A percentile compares a stretch with the other conserved stretches of the same genome.
Evolutionary conservation across 2,888 invertebrate genomes (phyloP).

Genomic region (Scelioninae gen. 1): DNA sequence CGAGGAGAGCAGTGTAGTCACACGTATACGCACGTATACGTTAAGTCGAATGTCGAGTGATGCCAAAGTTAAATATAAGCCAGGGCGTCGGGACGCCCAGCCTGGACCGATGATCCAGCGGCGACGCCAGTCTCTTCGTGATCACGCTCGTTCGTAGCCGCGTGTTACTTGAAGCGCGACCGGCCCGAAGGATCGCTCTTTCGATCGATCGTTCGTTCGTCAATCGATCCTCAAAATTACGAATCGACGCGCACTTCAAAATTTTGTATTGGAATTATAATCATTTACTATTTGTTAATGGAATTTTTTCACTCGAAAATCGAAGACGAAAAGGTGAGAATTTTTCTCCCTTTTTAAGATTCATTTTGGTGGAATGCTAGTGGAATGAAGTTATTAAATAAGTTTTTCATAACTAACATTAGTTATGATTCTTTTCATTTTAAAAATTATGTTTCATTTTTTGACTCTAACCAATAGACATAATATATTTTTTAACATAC

Average conservation of each 20-base stretch:
- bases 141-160: constrained; percentile 77
- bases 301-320: constrained; percentile 6
- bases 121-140: constrained; percentile 79
- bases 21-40: constrained; percentile 69
- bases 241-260: constrained; percentile 11
- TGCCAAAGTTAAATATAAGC: constrained; percentile 85
- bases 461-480: too few relatives aligned
- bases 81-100: constrained; percentile 80
- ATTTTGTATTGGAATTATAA: background rate
- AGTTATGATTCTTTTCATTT: too few relatives aligned
- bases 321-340: constrained; percentile 18
- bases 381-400: too few relatives aligned
- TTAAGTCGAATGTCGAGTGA: constrained; percentile 82
- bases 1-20: constrained; percentile 53
- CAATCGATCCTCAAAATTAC: constrained; percentile 9
- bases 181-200: constrained; percentile 39
- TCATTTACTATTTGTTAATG: constrained; percentile 4
- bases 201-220: constrained; percentile 15
- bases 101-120: constrained; percentile 83
- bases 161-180: constrained; percentile 40
- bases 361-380: background rate
- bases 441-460: too few relatives aligned
- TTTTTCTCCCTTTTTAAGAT: background rate
- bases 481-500: too few relatives aligned
- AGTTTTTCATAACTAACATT: too few relatives aligned